phyloP scores from a whole-genome alignment of 2,888 invertebrate species.

The Metalampra italica region DNA sequence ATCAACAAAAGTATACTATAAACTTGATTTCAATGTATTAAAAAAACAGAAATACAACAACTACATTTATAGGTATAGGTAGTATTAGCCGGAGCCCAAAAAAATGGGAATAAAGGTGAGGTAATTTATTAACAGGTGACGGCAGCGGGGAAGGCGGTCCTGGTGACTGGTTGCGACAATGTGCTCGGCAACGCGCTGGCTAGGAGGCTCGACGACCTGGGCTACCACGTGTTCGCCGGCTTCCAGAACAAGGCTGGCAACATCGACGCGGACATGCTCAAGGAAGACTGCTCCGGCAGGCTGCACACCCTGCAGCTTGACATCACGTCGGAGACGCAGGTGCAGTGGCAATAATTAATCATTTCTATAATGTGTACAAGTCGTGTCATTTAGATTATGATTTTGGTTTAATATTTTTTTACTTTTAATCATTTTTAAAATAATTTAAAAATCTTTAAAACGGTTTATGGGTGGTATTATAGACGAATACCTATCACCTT shows the following conservation, averaged over 20 bases:
- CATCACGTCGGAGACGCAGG: slow-evolving; percentile 87
- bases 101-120: no score
- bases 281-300: slow-evolving; percentile 87
- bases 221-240: slow-evolving; percentile 93
- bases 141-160: slow-evolving; percentile 89
- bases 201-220: slow-evolving; percentile 88
- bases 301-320: slow-evolving; percentile 87
- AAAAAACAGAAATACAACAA: no score
- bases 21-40: no score
- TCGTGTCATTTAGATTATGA: neutral
- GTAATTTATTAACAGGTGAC: slow-evolving; percentile 81
- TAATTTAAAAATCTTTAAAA: no score
- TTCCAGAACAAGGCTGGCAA: slow-evolving; percentile 83
- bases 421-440: no score
- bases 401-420: neutral
- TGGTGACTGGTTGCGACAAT: slow-evolving; percentile 91
- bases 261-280: slow-evolving; percentile 85
- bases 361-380: neutral
- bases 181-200: slow-evolving; percentile 85
- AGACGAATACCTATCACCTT: no score
- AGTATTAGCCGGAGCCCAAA: no score
- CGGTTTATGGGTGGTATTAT: no score
- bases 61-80: no score
- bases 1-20: no score
- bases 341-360: slow-evolving; percentile 24